A percentile compares a stretch with the other conserved stretches of the same genome.
phyloP scores from a whole-genome alignment of 2,113 vertebrate species.

The Kobus ellipsiprymnus region DNA sequence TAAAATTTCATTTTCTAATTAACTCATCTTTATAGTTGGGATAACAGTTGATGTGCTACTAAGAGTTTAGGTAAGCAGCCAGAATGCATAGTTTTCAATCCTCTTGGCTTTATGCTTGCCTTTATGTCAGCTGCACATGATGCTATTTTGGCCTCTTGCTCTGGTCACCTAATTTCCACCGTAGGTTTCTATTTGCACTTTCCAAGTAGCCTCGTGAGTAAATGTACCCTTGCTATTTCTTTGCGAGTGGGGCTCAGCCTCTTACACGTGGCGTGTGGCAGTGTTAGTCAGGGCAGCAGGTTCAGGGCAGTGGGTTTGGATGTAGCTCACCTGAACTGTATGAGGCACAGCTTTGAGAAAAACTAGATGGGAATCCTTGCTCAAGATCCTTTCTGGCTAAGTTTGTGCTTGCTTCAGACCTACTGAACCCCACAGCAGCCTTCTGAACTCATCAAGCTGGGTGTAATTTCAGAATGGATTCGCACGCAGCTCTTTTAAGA shows the following conservation, averaged over 20 bases:
- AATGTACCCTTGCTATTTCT: not conserved
- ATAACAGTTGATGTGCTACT: not conserved
- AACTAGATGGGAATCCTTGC: not conserved
- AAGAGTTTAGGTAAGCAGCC: not conserved
- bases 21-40: not conserved
- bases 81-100: not conserved
- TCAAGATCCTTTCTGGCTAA: not conserved
- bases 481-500: not conserved
- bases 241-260: not conserved
- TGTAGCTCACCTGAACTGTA: not conserved
- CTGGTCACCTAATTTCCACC: not conserved
- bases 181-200: not conserved
- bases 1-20: not conserved
- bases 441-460: not conserved
- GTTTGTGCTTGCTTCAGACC: not conserved
- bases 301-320: not conserved
- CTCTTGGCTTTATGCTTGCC: not conserved
- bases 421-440: not conserved
- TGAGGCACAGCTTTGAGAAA: not conserved
- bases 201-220: not conserved
- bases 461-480: not conserved
- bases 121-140: not conserved
- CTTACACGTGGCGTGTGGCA: rapidly evolving
- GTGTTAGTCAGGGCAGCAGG: not conserved
- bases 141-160: not conserved